Conservation (phyloP, 1,140 invertebrate species). For the Aphelenchoides fujianensis region DNA sequence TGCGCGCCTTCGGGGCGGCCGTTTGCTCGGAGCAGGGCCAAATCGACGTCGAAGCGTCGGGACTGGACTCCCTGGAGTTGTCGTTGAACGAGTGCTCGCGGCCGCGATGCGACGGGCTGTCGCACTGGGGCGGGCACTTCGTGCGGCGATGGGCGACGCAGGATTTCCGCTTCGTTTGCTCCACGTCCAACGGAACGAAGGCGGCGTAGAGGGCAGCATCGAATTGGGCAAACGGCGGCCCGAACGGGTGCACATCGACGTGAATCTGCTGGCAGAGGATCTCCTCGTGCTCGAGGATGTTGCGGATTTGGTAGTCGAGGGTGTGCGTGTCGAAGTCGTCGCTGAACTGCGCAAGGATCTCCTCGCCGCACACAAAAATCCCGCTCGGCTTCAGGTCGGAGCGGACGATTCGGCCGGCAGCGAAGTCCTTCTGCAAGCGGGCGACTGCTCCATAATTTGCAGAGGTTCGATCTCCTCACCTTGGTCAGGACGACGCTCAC, state of each 20-base stretch:
- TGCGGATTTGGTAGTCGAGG: constrained; percentile 38
- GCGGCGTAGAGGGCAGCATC: background rate
- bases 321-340: constrained; percentile 40
- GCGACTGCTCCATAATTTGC: background rate
- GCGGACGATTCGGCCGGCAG: background rate
- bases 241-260: constrained; percentile 25
- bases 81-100: background rate
- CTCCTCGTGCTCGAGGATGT: constrained; percentile 44
- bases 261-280: constrained; percentile 36
- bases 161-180: background rate
- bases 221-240: background rate
- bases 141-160: background rate
- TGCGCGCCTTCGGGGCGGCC: constrained; percentile 9
- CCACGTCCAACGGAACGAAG: background rate
- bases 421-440: constrained; percentile 5
- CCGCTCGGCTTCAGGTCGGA: constrained; percentile 14
- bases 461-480: background rate
- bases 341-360: constrained; percentile 40
- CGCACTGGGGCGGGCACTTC: background rate
- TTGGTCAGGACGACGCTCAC: constrained; percentile 3
- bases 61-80: background rate
- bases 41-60: background rate
- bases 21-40: background rate
- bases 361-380: constrained; percentile 25
- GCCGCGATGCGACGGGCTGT: background rate